Evolutionary conservation across 1,140 invertebrate species (phyloP).

Genomic region (Cardiocondyla obscurior): DNA sequence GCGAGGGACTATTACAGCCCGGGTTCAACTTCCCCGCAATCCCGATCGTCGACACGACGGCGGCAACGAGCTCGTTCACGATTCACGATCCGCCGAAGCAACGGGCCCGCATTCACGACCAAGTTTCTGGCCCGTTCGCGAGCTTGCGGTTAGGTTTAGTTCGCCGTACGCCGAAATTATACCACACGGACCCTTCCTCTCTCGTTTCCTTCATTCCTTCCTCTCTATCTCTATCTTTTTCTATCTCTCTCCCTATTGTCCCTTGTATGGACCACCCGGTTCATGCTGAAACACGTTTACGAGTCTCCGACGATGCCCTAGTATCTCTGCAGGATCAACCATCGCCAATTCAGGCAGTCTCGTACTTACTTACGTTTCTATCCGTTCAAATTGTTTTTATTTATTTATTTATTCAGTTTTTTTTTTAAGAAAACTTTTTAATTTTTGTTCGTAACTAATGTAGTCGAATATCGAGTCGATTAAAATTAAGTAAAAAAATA

Average conservation of each 20-base stretch:
- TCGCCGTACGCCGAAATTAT: constrained; percentile 29
- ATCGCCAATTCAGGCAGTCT: not conserved
- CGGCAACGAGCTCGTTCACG: not conserved
- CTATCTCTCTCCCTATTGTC: not conserved
- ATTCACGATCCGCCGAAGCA: constrained; percentile 16
- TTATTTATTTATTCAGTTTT: too few species aligned
- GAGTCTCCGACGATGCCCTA: not conserved
- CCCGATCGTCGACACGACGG: constrained; percentile 21
- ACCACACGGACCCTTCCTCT: not conserved
- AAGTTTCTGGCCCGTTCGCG: constrained; percentile 48
- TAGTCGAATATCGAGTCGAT: too few species aligned
- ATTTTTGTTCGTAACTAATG: not conserved
- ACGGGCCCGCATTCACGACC: constrained; percentile 14
- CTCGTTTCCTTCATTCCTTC: not conserved
- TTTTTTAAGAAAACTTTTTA: not conserved
- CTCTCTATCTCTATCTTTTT: constrained; percentile 1
- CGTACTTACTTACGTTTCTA: not conserved
- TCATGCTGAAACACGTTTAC: constrained; percentile 15
- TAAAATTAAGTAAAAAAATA: too few species aligned
- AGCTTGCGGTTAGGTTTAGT: constrained; percentile 51
- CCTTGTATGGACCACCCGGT: not conserved
- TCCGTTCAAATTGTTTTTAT: too few species aligned
- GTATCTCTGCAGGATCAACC: too few species aligned
- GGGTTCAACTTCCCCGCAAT: constrained; percentile 41
- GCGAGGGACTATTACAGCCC: constrained; percentile 26